Conservation (phyloP, 2,888 invertebrate species). For the Pseudococcus jackbeardsleyi region DNA sequence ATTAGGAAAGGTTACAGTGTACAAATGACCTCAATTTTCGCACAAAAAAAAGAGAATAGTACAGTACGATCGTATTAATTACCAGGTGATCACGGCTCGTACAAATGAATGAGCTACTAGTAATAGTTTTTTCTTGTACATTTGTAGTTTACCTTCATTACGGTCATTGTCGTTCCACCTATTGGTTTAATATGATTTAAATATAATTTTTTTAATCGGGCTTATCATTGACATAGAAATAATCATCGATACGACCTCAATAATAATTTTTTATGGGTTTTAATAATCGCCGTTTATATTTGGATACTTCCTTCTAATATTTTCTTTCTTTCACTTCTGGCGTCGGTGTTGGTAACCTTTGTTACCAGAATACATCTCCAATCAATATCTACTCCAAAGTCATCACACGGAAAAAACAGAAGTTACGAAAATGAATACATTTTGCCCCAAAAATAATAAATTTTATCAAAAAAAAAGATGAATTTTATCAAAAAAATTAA, state of each 20-base stretch:
- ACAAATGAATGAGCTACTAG: not conserved
- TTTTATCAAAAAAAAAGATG: too few relatives aligned
- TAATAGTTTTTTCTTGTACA: not conserved
- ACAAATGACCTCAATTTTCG: constrained; percentile 37
- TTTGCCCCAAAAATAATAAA: too few relatives aligned
- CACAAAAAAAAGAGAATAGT: not conserved
- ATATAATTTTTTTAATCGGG: constrained; percentile 26
- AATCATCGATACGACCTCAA: constrained; percentile 44
- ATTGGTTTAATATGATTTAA: constrained; percentile 41
- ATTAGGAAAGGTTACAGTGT: not conserved
- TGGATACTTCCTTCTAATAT: not conserved
- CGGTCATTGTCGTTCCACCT: constrained; percentile 46
- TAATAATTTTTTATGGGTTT: constrained; percentile 30
- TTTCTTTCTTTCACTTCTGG: not conserved
- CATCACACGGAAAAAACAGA: too few relatives aligned
- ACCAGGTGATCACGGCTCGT: constrained; percentile 18
- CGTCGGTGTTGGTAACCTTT: not conserved
- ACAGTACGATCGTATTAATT: constrained; percentile 2
- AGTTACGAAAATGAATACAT: too few relatives aligned
- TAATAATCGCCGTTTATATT: not conserved
- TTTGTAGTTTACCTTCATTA: constrained; percentile 33
- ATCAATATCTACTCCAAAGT: not conserved
- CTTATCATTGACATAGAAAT: constrained; percentile 54
- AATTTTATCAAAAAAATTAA: too few relatives aligned
- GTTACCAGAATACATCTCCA: not conserved